Percentiles rank a stretch among this genome's conserved stretches.
phyloP scores from a whole-genome alignment of 2,797 vertebrate genomes.

The Hippoglossus hippoglossus region DNA sequence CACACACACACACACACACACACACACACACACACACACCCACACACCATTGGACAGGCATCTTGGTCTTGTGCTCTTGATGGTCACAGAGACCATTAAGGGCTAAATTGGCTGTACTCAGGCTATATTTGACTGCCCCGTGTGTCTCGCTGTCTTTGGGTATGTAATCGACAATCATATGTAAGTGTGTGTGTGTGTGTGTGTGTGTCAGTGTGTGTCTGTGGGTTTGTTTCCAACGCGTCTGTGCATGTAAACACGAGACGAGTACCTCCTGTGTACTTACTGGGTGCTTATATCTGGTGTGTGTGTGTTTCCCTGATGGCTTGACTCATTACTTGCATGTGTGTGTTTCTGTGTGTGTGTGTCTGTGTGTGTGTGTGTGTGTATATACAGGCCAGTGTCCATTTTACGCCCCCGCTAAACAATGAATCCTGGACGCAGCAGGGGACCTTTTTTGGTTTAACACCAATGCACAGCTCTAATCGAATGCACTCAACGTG shows the following conservation, averaged over 20 bases:
- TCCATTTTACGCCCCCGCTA: slow-evolving; percentile 65
- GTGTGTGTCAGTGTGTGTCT: slow-evolving; percentile 33
- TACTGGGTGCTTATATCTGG: slow-evolving; percentile 34
- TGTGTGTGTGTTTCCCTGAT: slow-evolving; percentile 52
- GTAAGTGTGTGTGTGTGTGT: slow-evolving; percentile 38
- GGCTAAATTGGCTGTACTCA: slow-evolving; percentile 83
- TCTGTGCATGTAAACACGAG: slow-evolving; percentile 38
- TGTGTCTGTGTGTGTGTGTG: background rate
- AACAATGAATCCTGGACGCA: slow-evolving; percentile 65
- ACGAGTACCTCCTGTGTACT: slow-evolving; percentile 34
- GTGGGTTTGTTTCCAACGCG: slow-evolving; percentile 33
- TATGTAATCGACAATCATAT: slow-evolving; percentile 68
- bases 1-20: slow-evolving; percentile 32
- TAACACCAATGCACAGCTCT: slow-evolving; percentile 58
- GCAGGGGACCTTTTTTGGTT: slow-evolving; percentile 66
- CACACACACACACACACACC: slow-evolving; percentile 23
- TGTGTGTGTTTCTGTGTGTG: slow-evolving; percentile 2
- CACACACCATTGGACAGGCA: slow-evolving; percentile 59
- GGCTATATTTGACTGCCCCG: slow-evolving; percentile 74
- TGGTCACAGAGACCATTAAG: slow-evolving; percentile 79
- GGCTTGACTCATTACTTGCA: slow-evolving; percentile 28
- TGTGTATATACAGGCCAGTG: slow-evolving; percentile 40
- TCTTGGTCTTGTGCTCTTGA: slow-evolving; percentile 73
- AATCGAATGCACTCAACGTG: slow-evolving; percentile 71
- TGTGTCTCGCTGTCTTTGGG: slow-evolving; percentile 63